Percentiles rank a stretch among this genome's conserved stretches.
Evolutionary conservation across 2,888 invertebrate genomes (phyloP).

Genomic region (Oxyteleia sp.): DNA sequence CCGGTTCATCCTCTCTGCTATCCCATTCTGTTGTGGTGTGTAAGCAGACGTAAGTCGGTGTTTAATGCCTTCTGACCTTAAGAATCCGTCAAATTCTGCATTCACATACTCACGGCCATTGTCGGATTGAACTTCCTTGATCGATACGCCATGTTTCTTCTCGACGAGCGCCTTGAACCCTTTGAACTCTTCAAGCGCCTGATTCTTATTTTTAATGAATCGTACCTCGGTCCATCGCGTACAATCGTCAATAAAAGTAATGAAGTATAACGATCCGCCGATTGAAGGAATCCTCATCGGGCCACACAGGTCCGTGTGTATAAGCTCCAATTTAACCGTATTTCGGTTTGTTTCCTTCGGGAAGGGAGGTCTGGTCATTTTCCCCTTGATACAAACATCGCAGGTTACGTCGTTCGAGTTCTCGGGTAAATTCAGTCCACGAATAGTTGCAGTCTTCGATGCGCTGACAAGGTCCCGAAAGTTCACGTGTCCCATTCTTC

Average conservation of each 20-base stretch:
- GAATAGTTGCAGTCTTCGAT: background rate
- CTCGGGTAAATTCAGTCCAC: background rate
- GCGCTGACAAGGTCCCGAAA: conserved; percentile 10
- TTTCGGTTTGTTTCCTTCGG: conserved; percentile 12
- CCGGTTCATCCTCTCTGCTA: conserved; percentile 78
- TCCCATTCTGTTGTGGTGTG: conserved; percentile 80
- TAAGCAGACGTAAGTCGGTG: conserved; percentile 73
- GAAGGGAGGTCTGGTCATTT: conserved; percentile 24
- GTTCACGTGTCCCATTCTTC: conserved; percentile 44
- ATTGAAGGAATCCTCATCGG: conserved; percentile 71
- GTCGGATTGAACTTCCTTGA: conserved; percentile 66
- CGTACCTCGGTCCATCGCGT: conserved; percentile 74
- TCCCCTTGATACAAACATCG: conserved; percentile 46
- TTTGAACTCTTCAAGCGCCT: conserved; percentile 69
- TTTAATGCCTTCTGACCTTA: conserved; percentile 37
- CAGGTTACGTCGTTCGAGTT: background rate
- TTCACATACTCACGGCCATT: conserved; percentile 64
- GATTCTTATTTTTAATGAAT: conserved; percentile 70
- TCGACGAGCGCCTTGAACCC: conserved; percentile 66
- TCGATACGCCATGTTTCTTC: conserved; percentile 65
- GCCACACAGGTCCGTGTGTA: conserved; percentile 78
- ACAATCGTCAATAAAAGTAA: conserved; percentile 78
- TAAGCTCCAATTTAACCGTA: conserved; percentile 65
- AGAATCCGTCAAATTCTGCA: conserved; percentile 23
- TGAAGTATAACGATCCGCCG: conserved; percentile 72